Base-by-base conservation (phyloP, 2,113 vertebrate genomes). In the Heterocephalus glaber region DNA sequence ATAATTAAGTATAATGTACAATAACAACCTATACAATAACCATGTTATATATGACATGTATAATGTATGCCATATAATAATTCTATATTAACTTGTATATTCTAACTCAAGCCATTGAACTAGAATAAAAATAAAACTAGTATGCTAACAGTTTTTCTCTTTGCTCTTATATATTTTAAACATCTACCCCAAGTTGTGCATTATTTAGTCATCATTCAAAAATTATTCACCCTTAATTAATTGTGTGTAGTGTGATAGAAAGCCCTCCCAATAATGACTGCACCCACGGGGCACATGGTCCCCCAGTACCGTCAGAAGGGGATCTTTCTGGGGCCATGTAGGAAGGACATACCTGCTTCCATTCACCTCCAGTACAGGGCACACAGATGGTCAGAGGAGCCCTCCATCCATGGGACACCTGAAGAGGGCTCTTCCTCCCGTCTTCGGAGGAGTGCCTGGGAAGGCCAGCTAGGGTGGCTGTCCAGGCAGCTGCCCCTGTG, bases 311-410 rank as follows among this genome's bases (percentile, higher is more conserved):
- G 28, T 30, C 44, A 65, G 22, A n/a, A 17, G 22, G 1, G 28
- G 7, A 7, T 3, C 30, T 30, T n/a, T n/a, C 79, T 28, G 7
- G 1, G 61, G 35, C 70, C 44, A 33, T 17, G 20, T 89, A 56
- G 84, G 26, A 79, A 94, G 49, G 96, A 95, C 96, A 82, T 28
- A 99, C 99, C 99, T 99, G 98, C 47, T 99, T 98, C 96, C 98
- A 98, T 96, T 98, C 98, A 0, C 98, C 98, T 97, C 98, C 98
- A 92, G 98, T 98, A 60, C 98, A 89, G 94, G 98, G 97, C 35
- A 97, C 97, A 60, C 98, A 97, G 2, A 97, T 68, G 86, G 92
- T 98, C 84, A 97, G 52, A 98, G 89, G 97, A 98, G 1, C 96
- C 98, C 28, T 97, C 98, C 87, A 98, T 77, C 93, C 98, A 5